Evolutionary conservation across 2,797 vertebrate genomes (phyloP).

Genomic region (Cirrhinus mrigala): DNA sequence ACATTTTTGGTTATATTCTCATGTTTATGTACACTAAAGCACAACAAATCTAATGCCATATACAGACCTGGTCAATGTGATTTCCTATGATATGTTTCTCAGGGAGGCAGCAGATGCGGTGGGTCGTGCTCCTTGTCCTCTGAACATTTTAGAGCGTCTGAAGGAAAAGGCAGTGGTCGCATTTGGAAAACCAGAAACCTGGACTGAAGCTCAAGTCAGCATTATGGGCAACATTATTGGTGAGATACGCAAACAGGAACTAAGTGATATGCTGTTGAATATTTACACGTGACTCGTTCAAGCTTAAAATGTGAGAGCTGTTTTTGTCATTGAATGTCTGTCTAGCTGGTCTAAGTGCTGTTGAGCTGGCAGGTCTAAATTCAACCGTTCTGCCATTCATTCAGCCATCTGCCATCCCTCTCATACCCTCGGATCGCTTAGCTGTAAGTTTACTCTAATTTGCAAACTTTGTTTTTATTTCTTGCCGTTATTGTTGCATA

Average conservation of each 20-base stretch:
- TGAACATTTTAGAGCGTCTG: conserved; percentile 51
- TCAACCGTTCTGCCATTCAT: conserved; percentile 67
- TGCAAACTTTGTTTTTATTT: background rate
- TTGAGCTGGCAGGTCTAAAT: conserved; percentile 68
- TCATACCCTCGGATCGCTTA: conserved; percentile 65
- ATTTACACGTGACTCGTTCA: background rate
- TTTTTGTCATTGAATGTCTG: conserved; percentile 9
- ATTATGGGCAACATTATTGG: conserved; percentile 73
- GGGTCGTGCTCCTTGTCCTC: conserved; percentile 63
- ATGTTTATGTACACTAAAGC: background rate
- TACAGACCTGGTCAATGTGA: background rate
- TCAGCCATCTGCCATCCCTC: conserved; percentile 59
- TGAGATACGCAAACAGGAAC: conserved; percentile 46
- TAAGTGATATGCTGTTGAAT: background rate
- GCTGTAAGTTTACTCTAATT: conserved; percentile 68
- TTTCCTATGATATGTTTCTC: conserved; percentile 33
- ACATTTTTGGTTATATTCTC: background rate
- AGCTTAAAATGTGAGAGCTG: background rate
- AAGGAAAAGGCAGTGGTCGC: conserved; percentile 64
- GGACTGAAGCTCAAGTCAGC: conserved; percentile 67
- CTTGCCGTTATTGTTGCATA: background rate
- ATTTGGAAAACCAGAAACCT: conserved; percentile 66
- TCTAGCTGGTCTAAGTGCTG: conserved; percentile 69
- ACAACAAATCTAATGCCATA: background rate
- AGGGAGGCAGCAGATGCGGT: conserved; percentile 75